phyloP scores from a whole-genome alignment of 1,140 invertebrate species.

The Drosophila aff. region DNA sequence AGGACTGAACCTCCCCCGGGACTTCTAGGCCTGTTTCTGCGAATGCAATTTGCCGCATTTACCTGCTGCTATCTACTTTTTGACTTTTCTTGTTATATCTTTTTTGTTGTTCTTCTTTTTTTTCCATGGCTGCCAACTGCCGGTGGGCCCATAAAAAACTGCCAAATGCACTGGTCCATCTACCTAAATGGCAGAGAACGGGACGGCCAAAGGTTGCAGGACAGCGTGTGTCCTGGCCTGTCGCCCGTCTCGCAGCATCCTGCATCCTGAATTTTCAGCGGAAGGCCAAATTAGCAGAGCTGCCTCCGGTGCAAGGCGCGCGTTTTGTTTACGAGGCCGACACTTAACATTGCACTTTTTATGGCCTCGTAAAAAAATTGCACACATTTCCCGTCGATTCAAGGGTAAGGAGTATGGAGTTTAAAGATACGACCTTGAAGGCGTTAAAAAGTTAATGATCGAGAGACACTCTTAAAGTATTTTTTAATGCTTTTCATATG shows the following conservation, averaged over 20 bases:
- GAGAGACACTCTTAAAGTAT: constrained; percentile 35
- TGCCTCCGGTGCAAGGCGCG: constrained; percentile 53
- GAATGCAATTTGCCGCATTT: constrained; percentile 55
- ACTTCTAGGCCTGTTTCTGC: constrained; percentile 3
- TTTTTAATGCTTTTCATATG: constrained; percentile 62
- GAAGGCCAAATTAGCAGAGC: constrained; percentile 76
- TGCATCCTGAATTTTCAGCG: constrained; percentile 70
- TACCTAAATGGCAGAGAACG: constrained; percentile 66
- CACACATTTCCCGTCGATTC: constrained; percentile 32
- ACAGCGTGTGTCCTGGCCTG: constrained; percentile 42
- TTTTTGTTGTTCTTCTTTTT: constrained; percentile 12
- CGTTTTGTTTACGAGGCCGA: constrained; percentile 66
- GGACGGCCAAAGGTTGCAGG: constrained; percentile 8
- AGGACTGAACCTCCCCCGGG: not conserved
- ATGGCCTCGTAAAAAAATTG: constrained; percentile 66
- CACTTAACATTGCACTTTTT: constrained; percentile 72
- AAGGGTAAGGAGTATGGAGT: constrained; percentile 34
- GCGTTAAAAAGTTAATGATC: constrained; percentile 71
- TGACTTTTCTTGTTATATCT: constrained; percentile 37
- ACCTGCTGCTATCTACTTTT: constrained; percentile 57
- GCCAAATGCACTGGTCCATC: constrained; percentile 70
- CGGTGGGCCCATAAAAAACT: constrained; percentile 71
- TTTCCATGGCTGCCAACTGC: constrained; percentile 44
- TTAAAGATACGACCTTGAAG: constrained; percentile 59
- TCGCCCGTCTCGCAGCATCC: constrained; percentile 58